Conservation (phyloP, 1,140 invertebrate genomes). For the Drosophila kikkawai region DNA sequence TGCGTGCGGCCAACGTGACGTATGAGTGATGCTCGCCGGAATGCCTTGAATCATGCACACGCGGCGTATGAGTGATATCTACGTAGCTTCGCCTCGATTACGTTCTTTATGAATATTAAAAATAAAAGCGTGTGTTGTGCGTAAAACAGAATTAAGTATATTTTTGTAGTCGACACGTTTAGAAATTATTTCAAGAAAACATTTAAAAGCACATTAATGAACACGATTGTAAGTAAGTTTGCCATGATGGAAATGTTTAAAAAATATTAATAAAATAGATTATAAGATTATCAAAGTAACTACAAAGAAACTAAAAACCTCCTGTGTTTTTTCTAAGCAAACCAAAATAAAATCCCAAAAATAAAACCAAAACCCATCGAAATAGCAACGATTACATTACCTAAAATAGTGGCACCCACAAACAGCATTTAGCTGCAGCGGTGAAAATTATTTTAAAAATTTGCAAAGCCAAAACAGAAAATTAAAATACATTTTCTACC, state of each 20-base stretch:
- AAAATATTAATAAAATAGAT: neutral
- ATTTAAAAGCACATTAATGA: neutral
- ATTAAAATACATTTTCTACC: slow-evolving; percentile 2
- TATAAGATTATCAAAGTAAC: no score
- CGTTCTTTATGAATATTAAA: slow-evolving; percentile 18
- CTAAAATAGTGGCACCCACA: slow-evolving; percentile 19
- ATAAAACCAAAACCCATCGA: neutral
- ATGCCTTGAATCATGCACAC: slow-evolving; percentile 50
- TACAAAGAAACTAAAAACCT: no score
- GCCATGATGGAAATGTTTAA: no score
- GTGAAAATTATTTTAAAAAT: slow-evolving; percentile 1
- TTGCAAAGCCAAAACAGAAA: neutral
- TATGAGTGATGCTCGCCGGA: slow-evolving; percentile 61
- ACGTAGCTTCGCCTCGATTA: slow-evolving; percentile 13
- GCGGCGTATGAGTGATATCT: slow-evolving; percentile 53
- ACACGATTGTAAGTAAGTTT: neutral
- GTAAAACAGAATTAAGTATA: neutral
- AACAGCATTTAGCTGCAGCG: slow-evolving; percentile 3
- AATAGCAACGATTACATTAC: slow-evolving; percentile 2
- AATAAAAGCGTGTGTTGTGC: slow-evolving; percentile 2
- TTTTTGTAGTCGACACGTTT: neutral
- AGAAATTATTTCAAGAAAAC: neutral
- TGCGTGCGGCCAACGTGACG: slow-evolving; percentile 57
- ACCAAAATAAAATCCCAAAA: neutral
- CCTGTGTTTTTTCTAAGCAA: neutral